phyloP scores from a whole-genome alignment of 2,888 invertebrate genomes.

The Esperia sulphurella region DNA sequence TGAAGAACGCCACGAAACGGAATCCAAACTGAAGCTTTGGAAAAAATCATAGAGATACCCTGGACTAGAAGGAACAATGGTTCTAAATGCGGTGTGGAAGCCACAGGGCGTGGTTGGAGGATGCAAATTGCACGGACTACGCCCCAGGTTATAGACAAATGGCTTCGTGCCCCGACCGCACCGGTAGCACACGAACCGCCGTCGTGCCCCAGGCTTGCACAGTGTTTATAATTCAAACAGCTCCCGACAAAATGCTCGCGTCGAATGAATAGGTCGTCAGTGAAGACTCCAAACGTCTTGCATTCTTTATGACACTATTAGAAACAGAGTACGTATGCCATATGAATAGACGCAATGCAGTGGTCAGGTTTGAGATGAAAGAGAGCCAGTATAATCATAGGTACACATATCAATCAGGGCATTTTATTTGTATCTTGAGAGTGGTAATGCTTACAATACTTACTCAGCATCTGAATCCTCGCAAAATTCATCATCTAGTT shows the following conservation, averaged over 20 bases:
- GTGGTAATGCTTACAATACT: no score
- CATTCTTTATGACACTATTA: conserved; percentile 21
- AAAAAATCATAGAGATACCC: conserved; percentile 32
- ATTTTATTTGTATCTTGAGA: no score
- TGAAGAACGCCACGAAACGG: not conserved
- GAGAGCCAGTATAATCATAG: no score
- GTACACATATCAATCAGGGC: no score
- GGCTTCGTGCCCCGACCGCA: conserved; percentile 70
- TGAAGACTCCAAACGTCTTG: conserved; percentile 11
- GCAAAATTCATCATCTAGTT: no score
- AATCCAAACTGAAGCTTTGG: not conserved
- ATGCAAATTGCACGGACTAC: conserved; percentile 65
- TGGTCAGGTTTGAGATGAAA: no score
- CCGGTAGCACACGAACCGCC: conserved; percentile 65
- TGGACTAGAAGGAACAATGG: conserved; percentile 44
- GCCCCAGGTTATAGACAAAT: conserved; percentile 65
- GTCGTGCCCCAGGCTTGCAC: conserved; percentile 27
- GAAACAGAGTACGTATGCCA: no score
- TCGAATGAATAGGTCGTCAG: conserved; percentile 14
- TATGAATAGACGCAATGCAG: no score
- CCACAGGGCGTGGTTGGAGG: conserved; percentile 61
- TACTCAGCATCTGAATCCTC: no score
- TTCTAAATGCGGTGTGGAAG: conserved; percentile 56
- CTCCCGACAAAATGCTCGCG: conserved; percentile 27
- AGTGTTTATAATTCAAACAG: conserved; percentile 37